phyloP scores from a whole-genome alignment of 2,888 invertebrate genomes.

The Athalia circularis region DNA sequence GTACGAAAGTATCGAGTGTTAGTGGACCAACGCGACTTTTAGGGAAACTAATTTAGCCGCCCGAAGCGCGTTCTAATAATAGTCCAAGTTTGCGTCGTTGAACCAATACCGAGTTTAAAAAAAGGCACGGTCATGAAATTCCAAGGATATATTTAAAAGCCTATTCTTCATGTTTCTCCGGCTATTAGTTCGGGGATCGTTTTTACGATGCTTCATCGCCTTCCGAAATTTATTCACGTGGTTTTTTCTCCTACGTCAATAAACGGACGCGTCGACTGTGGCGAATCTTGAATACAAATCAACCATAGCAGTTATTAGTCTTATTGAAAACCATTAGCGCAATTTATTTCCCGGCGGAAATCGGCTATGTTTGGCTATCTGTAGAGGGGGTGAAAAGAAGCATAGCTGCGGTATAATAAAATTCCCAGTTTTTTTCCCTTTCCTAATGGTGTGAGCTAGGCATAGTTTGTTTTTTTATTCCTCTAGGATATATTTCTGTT shows the following conservation, averaged over 20 bases:
- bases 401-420: too few species aligned
- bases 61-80: constrained; percentile 38
- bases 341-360: constrained; percentile 56
- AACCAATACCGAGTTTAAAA: not conserved
- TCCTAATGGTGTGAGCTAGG: too few species aligned
- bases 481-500: not conserved
- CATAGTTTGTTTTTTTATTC: too few species aligned
- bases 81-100: not conserved
- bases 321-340: constrained; percentile 52
- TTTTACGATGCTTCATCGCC: too few species aligned
- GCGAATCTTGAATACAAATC: constrained; percentile 53
- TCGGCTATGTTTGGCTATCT: constrained; percentile 55
- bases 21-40: constrained; percentile 43
- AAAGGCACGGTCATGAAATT: not conserved
- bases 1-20: not conserved
- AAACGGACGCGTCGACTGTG: constrained; percentile 1
- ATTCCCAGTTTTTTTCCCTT: too few species aligned
- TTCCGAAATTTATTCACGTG: not conserved
- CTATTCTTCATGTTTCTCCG: too few species aligned
- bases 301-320: constrained; percentile 51
- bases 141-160: too few species aligned
- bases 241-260: not conserved
- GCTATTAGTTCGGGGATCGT: too few species aligned
- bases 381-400: too few species aligned
- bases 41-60: constrained; percentile 40